phyloP scores from a whole-genome alignment of 2,797 vertebrate species.

The Phalanger gymnotis region DNA sequence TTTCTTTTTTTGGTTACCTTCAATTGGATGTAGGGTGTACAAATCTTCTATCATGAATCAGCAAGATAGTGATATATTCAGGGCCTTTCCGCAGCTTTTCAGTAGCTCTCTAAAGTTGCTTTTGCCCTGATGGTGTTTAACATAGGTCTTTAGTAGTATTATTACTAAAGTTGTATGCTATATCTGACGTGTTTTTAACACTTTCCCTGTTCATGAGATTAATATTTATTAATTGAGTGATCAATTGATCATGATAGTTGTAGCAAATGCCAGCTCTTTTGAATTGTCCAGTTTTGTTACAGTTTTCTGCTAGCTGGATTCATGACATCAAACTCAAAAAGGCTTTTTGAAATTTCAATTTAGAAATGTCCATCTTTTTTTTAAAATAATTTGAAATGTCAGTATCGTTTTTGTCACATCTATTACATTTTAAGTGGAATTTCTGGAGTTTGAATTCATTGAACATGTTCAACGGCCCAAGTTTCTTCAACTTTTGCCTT shows the following conservation, averaged over 20 bases:
- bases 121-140: not conserved
- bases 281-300: too few species aligned
- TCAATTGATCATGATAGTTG: not conserved
- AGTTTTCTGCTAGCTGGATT: not conserved
- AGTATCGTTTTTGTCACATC: not conserved
- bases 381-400: not conserved
- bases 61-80: not conserved
- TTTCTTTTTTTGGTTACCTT: not conserved
- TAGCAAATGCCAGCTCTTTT: too few species aligned
- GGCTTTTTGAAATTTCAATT: not conserved
- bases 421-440: not conserved
- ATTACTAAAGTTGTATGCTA: not conserved
- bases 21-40: not conserved
- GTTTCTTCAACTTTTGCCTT: not conserved
- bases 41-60: not conserved
- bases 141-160: not conserved
- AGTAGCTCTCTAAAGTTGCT: not conserved
- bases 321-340: not conserved
- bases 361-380: not conserved
- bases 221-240: not conserved
- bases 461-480: not conserved
- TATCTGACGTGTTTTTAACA: too few species aligned
- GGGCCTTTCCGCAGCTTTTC: not conserved
- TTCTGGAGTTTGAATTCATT: not conserved
- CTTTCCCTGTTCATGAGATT: not conserved